Evolutionary conservation across 2,888 invertebrate genomes (phyloP), one percentile per base, ranked within the genome.

Genomic region (Drosophila meridiana): DNA sequence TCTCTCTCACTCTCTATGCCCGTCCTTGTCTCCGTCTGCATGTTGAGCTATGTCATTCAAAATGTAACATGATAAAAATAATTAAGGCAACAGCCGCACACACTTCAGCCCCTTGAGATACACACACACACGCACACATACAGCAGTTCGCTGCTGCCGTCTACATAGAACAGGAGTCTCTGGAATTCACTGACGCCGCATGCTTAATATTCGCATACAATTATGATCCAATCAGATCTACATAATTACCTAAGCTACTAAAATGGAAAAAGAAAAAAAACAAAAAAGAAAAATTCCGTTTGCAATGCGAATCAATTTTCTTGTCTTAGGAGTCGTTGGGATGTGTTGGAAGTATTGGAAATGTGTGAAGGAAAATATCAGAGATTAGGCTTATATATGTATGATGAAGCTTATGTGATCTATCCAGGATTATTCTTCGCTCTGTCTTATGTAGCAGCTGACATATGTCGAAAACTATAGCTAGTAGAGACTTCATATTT

Each of bases 51-150:
- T 82, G 82, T 83, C 82, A 82, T 82, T 82, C 63, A 53, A 74
- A 72, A 79, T 79, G 68, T 83, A 74, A 83, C 64, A 67, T 76
- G 65, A 83, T 71, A 69, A 78, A 80, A 78, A 83, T 81, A 83
- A 80, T 81, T 81, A 81, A 72, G 64, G 53, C 43, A 40, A 8
- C 58, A 36, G 45, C 26, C 45, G 14, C 45, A 58, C 36, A 50
- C 30, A 50, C 50, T 32, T 32, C 8, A 32, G 14, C 32, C 8
- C 30, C 4, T 3, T 32, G 32, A n/a, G 2, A 34, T 13, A 26
- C 43, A 40, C 30, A 55, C 14, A 14, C 20, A 38, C 38, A 14
- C 38, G 14, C 38, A 40, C 5, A 40, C 14, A 40, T 2, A 38
- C 38, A 38, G n/a, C 28, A n/a, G 8, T 14, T 28, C 28, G 4